Evolutionary conservation across 2,797 vertebrate species (phyloP), one percentile per base, ranked within the genome.

Genomic region (Miichthys miiuy): DNA sequence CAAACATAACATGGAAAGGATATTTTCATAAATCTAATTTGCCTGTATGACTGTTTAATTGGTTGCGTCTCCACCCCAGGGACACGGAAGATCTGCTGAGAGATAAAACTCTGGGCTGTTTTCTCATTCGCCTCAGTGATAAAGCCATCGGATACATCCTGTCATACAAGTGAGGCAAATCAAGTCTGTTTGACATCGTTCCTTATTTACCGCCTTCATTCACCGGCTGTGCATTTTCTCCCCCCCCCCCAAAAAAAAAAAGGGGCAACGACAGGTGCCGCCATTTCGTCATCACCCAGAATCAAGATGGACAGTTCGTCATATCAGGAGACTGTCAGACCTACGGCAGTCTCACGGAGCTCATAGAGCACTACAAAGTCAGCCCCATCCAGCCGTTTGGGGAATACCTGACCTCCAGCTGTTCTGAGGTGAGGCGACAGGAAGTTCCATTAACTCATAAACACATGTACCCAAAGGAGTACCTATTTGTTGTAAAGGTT

Each of bases 51-150:
- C 14, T 64, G 57, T 85, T 41, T 61, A 34, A 60, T 11, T 34
- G 38, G 13, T 70, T 47, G 21, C 68, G 66, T 66, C 11, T 80
- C 8, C 80, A 63, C 87, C 44, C 46, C 92, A 97, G 96, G 86
- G 93, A 97, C 41, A 92, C 96, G 0, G 96, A 97, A 77, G 95
- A 95, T 70, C 91, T 95, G 0, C 85, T 97, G 76, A 80, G 80
- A 85, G 94, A 96, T 79, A 94, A 92, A 89, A 80, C 80, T n/a
- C 61, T 92, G 8, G 96, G 97, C 44, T 93, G 89, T 56, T 97
- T 97, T 78, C 95, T 97, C 75, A 94, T 97, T 60, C 93, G 96
- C 70, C 94, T 97, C 83, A 97, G 96, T 0, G 94, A 96, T 62
- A 95, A 94, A 89, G 85, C 95, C 18, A 86, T 94, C 0, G 93